Base-by-base conservation (phyloP, 2,797 vertebrate genomes). In the Xiphorhynchus erythropygius region DNA sequence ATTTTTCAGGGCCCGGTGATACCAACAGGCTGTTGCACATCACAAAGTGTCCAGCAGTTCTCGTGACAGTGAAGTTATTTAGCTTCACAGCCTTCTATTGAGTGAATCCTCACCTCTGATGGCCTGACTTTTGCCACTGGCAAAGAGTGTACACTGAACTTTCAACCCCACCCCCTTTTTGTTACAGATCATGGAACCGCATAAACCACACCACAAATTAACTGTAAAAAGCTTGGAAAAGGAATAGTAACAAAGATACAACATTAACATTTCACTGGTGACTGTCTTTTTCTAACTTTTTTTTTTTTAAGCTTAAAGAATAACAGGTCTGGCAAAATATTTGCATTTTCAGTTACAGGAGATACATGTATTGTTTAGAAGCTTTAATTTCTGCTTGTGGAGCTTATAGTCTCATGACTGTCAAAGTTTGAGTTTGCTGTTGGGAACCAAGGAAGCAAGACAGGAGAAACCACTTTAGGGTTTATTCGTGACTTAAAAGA, bases 401-500 rank as follows among this genome's bases (percentile, higher is more conserved):
- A 91, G 35, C 16, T 91, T 39, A 28, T 47, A 53, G 56, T 70
- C 53, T 78, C 18, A 18, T 57, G 64, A 39, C 44, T 88, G 74
- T 62, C 32, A 10, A 52, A 81, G n/a, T 78, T 75, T 60, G 8
- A 55, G 0, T 55, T 90, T 71, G 39, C 50, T 92, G 16, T 77
- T 81, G 73, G 69, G 65, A 95, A 32, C 67, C 23, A 60, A 74
- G 39, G 55, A 90, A 86, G 47, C 35, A 82, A 86, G 83, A 63
- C 49, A 67, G 70, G 73, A 91, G 70, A 94, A 91, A 94, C 57
- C 41, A 89, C 91, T 96, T 93, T 7, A 25, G 88, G 85, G 49
- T 93, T 95, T 93, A 78, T 95, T 91, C 9, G 42, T 21, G 11
- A 84, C 77, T 96, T 93, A 30, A 79, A 94, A 91, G 83, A 86